phyloP scores from a whole-genome alignment of 2,888 invertebrate genomes.

The Alloscopus bannaensis region DNA sequence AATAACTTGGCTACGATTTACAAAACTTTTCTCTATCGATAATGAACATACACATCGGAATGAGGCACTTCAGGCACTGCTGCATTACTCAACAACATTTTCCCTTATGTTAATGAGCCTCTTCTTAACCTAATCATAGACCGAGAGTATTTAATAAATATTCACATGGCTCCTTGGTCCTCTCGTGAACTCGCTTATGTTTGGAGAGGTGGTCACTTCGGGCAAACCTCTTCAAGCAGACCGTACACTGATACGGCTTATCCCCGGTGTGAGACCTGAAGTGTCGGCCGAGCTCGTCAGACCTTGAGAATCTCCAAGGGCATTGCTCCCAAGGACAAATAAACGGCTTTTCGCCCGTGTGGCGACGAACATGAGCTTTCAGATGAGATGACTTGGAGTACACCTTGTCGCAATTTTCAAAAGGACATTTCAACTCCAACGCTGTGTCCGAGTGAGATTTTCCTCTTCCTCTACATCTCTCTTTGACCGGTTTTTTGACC shows the following conservation, averaged over 20 bases:
- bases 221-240: conserved; percentile 93
- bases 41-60: too few species aligned
- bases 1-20: too few species aligned
- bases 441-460: conserved; percentile 45
- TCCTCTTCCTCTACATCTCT: conserved; percentile 42
- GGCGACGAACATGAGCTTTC: conserved; percentile 90
- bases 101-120: too few species aligned
- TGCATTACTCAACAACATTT: too few species aligned
- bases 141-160: conserved; percentile 28
- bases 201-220: conserved; percentile 96
- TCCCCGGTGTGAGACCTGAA: conserved; percentile 95
- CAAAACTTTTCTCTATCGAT: too few species aligned
- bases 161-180: conserved; percentile 61
- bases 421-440: conserved; percentile 81
- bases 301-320: conserved; percentile 94
- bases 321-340: conserved; percentile 83
- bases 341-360: conserved; percentile 82
- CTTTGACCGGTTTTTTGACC: conserved; percentile 28
- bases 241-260: conserved; percentile 92
- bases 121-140: conserved; percentile 16
- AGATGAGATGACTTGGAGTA: conserved; percentile 94
- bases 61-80: too few species aligned
- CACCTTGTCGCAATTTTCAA: conserved; percentile 84
- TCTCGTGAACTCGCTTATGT: conserved; percentile 81
- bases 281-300: conserved; percentile 95